A percentile compares a stretch with the other conserved stretches of the same genome.
Conservation (phyloP, 2,888 invertebrate species). For the Eupsilia transversa region DNA sequence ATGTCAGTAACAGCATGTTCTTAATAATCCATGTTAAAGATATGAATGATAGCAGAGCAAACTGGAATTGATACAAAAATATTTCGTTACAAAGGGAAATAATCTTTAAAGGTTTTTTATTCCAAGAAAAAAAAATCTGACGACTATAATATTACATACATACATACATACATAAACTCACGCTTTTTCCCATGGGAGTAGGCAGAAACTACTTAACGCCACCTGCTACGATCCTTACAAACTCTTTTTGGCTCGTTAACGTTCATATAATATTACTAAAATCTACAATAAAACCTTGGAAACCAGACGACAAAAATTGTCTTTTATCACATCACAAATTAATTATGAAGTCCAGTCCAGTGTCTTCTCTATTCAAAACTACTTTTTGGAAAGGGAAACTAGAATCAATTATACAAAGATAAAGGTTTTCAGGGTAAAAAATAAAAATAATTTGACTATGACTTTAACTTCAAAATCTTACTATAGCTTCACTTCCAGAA, state of each 20-base stretch:
- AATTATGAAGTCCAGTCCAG: background rate
- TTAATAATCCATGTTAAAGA: conserved; percentile 29
- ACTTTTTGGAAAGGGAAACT: background rate
- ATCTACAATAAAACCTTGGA: background rate
- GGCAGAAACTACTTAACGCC: too few relatives aligned
- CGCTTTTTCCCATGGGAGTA: too few relatives aligned
- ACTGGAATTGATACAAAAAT: conserved; percentile 16
- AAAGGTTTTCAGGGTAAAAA: too few relatives aligned
- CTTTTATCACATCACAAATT: background rate
- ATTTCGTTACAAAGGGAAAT: background rate
- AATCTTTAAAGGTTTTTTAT: background rate
- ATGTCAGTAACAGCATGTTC: background rate
- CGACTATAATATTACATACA: background rate
- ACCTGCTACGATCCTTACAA: too few relatives aligned
- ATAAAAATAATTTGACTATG: background rate
- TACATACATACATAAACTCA: too few relatives aligned
- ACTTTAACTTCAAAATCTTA: conserved; percentile 12
- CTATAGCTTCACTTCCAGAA: conserved; percentile 16
- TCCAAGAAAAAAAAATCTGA: background rate
- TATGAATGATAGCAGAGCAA: background rate
- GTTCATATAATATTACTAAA: too few relatives aligned
- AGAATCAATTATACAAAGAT: too few relatives aligned
- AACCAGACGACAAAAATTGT: too few relatives aligned
- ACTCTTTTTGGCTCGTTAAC: too few relatives aligned
- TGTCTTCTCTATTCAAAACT: background rate